A percentile compares a stretch with the other conserved stretches of the same genome.
Conservation (phyloP, 1,140 invertebrate species). For the Leptopilina boulardi region DNA sequence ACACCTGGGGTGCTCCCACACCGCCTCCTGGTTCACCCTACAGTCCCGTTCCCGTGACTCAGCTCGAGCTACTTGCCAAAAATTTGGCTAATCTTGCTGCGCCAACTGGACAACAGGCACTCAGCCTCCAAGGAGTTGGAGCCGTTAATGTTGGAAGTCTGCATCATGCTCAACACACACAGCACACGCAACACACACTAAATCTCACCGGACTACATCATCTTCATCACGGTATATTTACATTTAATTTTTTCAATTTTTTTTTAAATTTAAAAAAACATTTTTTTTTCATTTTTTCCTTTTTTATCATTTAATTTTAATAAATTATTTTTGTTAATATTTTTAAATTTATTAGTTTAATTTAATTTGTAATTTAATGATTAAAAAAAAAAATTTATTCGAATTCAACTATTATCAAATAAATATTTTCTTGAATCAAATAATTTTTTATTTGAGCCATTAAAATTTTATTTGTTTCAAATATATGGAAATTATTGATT, state of each 20-base stretch:
- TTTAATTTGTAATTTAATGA: no score
- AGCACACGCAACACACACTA: slow-evolving; percentile 70
- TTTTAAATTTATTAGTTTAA: no score
- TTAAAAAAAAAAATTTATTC: no score
- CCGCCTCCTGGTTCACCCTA: slow-evolving; percentile 83
- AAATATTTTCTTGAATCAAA: no score
- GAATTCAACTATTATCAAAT: no score
- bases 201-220: slow-evolving; percentile 71
- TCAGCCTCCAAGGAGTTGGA: slow-evolving; percentile 71
- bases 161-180: slow-evolving; percentile 71
- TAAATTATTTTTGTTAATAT: no score
- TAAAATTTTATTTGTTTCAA: no score
- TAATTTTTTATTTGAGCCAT: no score
- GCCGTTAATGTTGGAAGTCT: slow-evolving; percentile 70
- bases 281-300: not conserved
- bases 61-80: slow-evolving; percentile 79
- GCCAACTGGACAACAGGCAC: slow-evolving; percentile 67
- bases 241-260: slow-evolving; percentile 21
- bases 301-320: no score
- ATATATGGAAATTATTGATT: no score
- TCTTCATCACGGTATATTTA: slow-evolving; percentile 72
- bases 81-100: slow-evolving; percentile 68
- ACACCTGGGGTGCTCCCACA: slow-evolving; percentile 81
- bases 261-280: not conserved
- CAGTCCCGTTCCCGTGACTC: slow-evolving; percentile 80